Percentiles rank a stretch among this genome's conserved stretches.
These are phyloP conservation scores for Tricholauxania praeusta DNA, from an alignment of 2,888 invertebrate genomes.

Conservation along the genomic window DNA sequence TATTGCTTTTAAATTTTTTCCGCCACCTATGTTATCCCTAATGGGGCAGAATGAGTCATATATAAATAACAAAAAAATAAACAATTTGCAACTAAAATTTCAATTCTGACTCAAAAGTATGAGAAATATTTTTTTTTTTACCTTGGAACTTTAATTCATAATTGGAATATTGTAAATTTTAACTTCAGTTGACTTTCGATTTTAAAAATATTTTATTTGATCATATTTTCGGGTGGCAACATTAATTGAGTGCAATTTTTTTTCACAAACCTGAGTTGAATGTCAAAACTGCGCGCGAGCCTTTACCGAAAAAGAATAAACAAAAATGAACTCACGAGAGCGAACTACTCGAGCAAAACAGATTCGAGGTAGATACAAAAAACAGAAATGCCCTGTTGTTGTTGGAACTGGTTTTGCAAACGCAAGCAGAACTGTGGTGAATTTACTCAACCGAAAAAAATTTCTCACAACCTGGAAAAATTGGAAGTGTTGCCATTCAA, in stretches of 20 bases:
- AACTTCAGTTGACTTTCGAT: too few relatives aligned
- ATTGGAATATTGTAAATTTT: too few relatives aligned
- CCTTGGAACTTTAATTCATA: too few relatives aligned
- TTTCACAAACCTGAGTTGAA: neutral
- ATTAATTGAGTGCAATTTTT: neutral
- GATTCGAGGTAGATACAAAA: conserved; percentile 5
- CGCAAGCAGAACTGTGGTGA: conserved; percentile 4
- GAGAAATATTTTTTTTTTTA: too few relatives aligned
- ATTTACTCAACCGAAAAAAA: neutral
- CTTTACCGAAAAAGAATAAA: neutral
- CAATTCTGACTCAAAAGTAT: too few relatives aligned
- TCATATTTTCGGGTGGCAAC: neutral
- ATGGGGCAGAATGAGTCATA: too few relatives aligned
- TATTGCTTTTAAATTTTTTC: too few relatives aligned
- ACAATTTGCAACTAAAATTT: too few relatives aligned
- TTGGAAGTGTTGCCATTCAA: neutral
- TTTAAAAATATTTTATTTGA: too few relatives aligned
- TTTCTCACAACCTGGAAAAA: neutral
- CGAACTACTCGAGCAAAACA: neutral
- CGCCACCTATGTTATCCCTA: too few relatives aligned
- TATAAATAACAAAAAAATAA: too few relatives aligned
- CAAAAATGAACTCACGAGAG: neutral
- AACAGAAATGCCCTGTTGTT: conserved; percentile 1
- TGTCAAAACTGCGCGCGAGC: neutral
- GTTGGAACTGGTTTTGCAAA: conserved; percentile 7